Conservation (phyloP, 2,888 invertebrate species). For the Gryllus longicercus region DNA sequence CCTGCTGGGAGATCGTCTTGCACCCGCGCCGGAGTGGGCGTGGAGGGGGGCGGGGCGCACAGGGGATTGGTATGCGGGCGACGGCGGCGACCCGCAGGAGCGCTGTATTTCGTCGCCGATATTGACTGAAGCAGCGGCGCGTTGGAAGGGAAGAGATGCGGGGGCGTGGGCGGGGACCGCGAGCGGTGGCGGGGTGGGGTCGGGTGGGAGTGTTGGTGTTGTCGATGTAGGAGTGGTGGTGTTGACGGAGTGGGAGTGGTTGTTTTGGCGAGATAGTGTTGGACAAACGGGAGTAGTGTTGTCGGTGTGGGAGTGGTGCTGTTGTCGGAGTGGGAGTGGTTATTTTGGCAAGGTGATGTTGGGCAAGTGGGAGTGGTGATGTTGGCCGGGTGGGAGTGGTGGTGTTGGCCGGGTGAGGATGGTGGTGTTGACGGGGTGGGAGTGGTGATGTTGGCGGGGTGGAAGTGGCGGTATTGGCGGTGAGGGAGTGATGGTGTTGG, state of each 20-base stretch:
- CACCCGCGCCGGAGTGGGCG: background rate
- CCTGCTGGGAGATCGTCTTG: too few relatives aligned
- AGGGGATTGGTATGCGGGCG: constrained; percentile 3
- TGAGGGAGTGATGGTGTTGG: too few relatives aligned
- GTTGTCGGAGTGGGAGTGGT: too few relatives aligned
- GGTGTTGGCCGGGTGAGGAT: too few relatives aligned
- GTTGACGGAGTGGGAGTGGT: background rate
- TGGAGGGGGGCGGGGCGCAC: background rate
- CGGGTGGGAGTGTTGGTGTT: background rate
- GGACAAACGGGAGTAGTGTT: background rate
- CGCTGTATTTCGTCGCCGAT: constrained; percentile 6
- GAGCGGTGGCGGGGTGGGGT: background rate
- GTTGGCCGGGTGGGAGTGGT: too few relatives aligned
- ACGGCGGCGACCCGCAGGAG: background rate
- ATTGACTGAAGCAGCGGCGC: background rate
- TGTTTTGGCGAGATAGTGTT: too few relatives aligned
- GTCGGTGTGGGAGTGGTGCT: background rate
- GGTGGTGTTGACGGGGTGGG: too few relatives aligned
- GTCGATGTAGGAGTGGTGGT: too few relatives aligned
- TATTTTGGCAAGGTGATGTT: too few relatives aligned
- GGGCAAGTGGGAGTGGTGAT: too few relatives aligned
- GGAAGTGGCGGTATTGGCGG: too few relatives aligned
- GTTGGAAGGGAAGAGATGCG: background rate
- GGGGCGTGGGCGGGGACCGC: background rate
- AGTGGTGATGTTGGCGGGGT: too few relatives aligned